phyloP scores from a whole-genome alignment of 2,888 invertebrate genomes.

The Clistopyga incitator region DNA sequence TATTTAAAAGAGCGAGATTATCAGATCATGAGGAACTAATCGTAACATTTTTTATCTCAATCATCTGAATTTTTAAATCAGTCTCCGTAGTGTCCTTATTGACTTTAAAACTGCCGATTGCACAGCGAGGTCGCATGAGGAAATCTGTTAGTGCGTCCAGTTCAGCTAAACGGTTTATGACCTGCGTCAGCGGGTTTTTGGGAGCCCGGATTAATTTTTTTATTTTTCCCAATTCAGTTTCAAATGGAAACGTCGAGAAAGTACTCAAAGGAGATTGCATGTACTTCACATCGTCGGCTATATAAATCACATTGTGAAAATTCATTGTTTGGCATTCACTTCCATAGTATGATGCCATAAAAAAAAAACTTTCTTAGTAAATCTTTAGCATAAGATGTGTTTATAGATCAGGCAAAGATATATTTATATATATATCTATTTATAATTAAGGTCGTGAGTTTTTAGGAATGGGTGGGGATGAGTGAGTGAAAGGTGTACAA shows the following conservation, averaged over 20 bases:
- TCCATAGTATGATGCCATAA: constrained; percentile 23
- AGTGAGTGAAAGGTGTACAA: no score
- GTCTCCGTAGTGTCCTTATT: no score
- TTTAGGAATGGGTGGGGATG: no score
- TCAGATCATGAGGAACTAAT: neutral
- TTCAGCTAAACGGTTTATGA: constrained; percentile 4
- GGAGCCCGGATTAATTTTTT: constrained; percentile 25
- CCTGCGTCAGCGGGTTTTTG: constrained; percentile 23
- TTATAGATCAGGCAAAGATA: no score
- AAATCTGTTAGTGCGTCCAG: neutral
- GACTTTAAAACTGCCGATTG: constrained; percentile 1
- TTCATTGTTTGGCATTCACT: constrained; percentile 23
- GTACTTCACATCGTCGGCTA: constrained; percentile 41
- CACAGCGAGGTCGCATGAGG: neutral
- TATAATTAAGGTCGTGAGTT: no score
- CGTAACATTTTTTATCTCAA: constrained; percentile 11
- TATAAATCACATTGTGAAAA: constrained; percentile 40
- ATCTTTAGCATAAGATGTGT: constrained; percentile 6
- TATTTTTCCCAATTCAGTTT: no score
- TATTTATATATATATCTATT: no score
- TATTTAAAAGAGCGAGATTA: constrained; percentile 14
- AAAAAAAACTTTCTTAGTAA: constrained; percentile 29
- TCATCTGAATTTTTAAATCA: no score
- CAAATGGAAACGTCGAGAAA: constrained; percentile 47
- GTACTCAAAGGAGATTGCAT: constrained; percentile 34